These are phyloP conservation scores for Archips xylosteana DNA, from an alignment of 2,888 invertebrate genomes.

Conservation along the genomic window DNA sequence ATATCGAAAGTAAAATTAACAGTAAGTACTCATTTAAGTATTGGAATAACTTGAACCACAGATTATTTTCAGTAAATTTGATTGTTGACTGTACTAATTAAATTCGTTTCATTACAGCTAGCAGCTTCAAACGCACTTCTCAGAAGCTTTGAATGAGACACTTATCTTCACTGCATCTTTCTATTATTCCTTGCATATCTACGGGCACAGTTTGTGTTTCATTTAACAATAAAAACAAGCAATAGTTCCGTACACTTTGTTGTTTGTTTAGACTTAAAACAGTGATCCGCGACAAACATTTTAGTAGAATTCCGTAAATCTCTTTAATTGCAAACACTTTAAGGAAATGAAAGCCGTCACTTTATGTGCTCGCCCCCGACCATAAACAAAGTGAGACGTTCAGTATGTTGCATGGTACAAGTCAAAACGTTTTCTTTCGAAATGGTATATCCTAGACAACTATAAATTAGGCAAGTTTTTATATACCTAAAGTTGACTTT, in stretches of 20 bases:
- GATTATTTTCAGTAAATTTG: no score
- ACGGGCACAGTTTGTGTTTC: neutral
- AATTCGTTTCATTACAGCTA: no score
- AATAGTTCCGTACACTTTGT: neutral
- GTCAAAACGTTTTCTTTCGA: neutral
- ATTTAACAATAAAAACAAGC: neutral
- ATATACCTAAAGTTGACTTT: no score
- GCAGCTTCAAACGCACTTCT: no score
- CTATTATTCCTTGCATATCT: neutral
- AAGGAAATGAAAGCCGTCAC: constrained; percentile 18
- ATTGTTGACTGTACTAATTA: no score
- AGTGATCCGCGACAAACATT: constrained; percentile 1
- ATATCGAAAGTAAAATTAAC: no score
- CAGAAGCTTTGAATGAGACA: no score
- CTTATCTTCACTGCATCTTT: no score
- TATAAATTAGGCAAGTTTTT: no score
- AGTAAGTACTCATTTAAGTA: no score
- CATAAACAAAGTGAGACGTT: constrained; percentile 13
- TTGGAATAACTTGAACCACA: no score
- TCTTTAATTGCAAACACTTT: constrained; percentile 24
- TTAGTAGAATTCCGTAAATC: neutral
- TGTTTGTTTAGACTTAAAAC: neutral
- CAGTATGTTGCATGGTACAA: neutral
- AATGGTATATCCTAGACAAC: neutral
- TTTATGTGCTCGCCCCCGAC: constrained; percentile 1